Evolutionary conservation across 1,140 invertebrate genomes (phyloP), one percentile per base, ranked within the genome.

Genomic region (Zaprionus kolodkinae): DNA sequence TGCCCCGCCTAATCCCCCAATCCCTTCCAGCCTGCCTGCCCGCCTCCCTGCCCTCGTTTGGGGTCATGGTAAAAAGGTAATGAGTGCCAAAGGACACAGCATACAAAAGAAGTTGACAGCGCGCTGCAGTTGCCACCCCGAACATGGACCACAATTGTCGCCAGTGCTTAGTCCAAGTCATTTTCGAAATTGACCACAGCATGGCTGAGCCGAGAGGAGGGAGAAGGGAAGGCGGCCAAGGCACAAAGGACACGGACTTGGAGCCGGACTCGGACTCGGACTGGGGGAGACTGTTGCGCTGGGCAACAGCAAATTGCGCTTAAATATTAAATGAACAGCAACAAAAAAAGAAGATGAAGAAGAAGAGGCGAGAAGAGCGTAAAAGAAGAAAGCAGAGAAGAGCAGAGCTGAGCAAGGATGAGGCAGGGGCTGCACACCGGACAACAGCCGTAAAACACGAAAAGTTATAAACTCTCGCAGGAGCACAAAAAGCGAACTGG

Each of bases 281-380:
- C 36, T 55, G 52, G 48, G 76, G 55, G 52, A 76, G 70, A 72
- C 81, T 62, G 40, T 75, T 69, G 83, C 72, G 64, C 61, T 63
- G 68, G 71, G 71, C 66, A 69, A 81, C 77, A 81, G 77, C 88
- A 85, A 91, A 91, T 88, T 91, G 88, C 80, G 88, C 88, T 91
- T 91, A 91, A 91, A 91, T 91, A 91, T 91, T 91, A 91, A 91
- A 91, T 91, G 88, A 91, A 85, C 78, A 91, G 68, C 81, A 78
- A 68, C 62, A 66, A 63, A 65, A 59, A 55, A 59, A 30, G 25
- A 30, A 30, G 27, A 30, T 0, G 27, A 30, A 2, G 27, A 30
- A 4, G 27, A 6, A 30, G 27, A 30, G 6, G 27, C 27, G 27
- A 30, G 27, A 30, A 30, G 27, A 30, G 27, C 27, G 21, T 63